Base-by-base conservation (phyloP, 2,888 invertebrate species). In the Trissolcus brochymenae region DNA sequence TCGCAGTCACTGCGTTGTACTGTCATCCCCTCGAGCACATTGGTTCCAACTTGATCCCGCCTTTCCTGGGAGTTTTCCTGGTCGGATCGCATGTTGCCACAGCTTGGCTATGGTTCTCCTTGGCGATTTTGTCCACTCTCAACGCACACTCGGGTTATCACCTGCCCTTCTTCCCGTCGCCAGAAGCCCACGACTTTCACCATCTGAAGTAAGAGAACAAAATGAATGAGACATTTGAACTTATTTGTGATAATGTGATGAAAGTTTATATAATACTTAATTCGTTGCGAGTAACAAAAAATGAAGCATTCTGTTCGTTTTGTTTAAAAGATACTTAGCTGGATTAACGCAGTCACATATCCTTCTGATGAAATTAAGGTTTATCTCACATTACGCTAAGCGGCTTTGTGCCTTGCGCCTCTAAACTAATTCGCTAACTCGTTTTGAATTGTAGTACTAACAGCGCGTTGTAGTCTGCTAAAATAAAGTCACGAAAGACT, bases 161-260 rank as follows among this genome's bases (percentile, higher is more conserved):
- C 89, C 90, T 96, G 84, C 96, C 96, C 0, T 94, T 95, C 88
- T 93, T 95, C 86, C 95, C 95, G 6, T 95, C 95, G 51, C 95
- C 96, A 6, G 95, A 96, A 88, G 94, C 95, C 0, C 96, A 96
- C 85, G 96, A 96, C 89, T 96, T 94, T 88, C 96, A 96, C 88
- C 96, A 96, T 88, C 91, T 95, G 79, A 96, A 95, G 94, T 94
- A 87, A 91, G 91, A 9, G 19, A 41, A 19, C 14, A 51, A 16
- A 17, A 19, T 1, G 17, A 51, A 51, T 19, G 14, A 16, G 25
- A 25, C 6, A 46, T n/a, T 46, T 46, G n/a, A 16, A 46, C 16
- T 16, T 46, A 46, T 7, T 16, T 46, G 0, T 19, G 19, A 19
- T 1, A 46, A 4, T 11, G 43, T 2, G 16, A 46, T 46, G 46